Conservation (phyloP, 1,140 invertebrate genomes). For the Asobara japonica region DNA sequence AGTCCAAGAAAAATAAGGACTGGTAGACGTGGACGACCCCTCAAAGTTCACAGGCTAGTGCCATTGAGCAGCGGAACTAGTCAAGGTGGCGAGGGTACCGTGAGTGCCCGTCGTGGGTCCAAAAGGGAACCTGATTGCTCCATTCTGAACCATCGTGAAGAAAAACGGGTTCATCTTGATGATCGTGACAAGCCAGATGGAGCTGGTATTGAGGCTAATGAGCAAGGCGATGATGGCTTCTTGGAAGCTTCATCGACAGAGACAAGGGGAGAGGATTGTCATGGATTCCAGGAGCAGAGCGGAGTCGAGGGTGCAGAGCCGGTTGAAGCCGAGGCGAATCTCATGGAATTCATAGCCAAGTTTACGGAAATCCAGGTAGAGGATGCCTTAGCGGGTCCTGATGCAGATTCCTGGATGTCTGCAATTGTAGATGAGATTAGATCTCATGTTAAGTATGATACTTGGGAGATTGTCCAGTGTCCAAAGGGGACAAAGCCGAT, state of each 20-base stretch:
- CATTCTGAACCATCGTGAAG: no score
- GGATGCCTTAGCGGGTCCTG: slow-evolving; percentile 35
- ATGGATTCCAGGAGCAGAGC: no score
- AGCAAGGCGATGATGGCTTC: no score
- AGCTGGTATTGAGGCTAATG: background rate
- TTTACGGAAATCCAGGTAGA: slow-evolving; percentile 27
- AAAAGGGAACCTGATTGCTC: background rate
- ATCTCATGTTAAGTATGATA: slow-evolving; percentile 40
- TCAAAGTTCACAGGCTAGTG: background rate
- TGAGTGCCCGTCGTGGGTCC: background rate
- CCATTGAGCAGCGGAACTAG: background rate
- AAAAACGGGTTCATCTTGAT: no score
- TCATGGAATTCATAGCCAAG: background rate
- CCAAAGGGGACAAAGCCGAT: slow-evolving; percentile 41
- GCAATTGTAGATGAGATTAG: slow-evolving; percentile 42
- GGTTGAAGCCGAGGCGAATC: background rate
- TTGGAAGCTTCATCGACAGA: no score
- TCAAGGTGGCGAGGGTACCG: background rate
- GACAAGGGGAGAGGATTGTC: no score
- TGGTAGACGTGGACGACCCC: background rate
- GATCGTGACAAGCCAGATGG: background rate
- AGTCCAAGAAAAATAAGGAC: background rate
- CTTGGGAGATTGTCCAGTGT: slow-evolving; percentile 50
- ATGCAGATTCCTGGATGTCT: slow-evolving; percentile 38
- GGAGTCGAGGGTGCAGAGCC: background rate